Evolutionary conservation across 2,113 vertebrate genomes (phyloP).

Genomic region (Gallinago paraguaiae): DNA sequence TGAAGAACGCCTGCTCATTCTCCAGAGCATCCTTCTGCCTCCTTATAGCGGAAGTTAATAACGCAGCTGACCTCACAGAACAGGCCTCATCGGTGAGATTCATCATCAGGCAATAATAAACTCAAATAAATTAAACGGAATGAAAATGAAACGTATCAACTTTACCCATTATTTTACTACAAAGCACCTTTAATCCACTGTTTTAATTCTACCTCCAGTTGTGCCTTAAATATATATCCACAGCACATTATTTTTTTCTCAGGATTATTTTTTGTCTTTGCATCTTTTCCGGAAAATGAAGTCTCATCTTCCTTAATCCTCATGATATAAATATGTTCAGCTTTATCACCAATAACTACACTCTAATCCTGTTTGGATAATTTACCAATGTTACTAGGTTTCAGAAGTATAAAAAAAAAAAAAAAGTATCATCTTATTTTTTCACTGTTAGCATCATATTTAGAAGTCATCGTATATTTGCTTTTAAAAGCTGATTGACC

Average conservation of each 20-base stretch:
- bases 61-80: neutral
- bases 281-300: neutral
- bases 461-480: neutral
- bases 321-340: neutral
- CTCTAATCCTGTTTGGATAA: conserved; percentile 30
- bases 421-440: neutral
- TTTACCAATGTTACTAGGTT: neutral
- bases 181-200: neutral
- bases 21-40: neutral
- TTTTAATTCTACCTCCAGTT: conserved; percentile 41
- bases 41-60: neutral
- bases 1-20: neutral
- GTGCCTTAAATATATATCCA: neutral
- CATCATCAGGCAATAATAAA: neutral
- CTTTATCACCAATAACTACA: neutral
- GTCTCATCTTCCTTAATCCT: conserved; percentile 8
- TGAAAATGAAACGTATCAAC: conserved; percentile 23
- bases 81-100: neutral
- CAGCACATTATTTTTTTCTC: neutral
- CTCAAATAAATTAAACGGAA: conserved; percentile 37
- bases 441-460: neutral
- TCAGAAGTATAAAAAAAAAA: neutral
- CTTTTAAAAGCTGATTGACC: neutral
- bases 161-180: conserved; percentile 21
- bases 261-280: conserved; percentile 14